Percentiles rank a stretch among this genome's conserved stretches.
phyloP scores from a whole-genome alignment of 2,888 invertebrate genomes.

The Galerucella pusilla region DNA sequence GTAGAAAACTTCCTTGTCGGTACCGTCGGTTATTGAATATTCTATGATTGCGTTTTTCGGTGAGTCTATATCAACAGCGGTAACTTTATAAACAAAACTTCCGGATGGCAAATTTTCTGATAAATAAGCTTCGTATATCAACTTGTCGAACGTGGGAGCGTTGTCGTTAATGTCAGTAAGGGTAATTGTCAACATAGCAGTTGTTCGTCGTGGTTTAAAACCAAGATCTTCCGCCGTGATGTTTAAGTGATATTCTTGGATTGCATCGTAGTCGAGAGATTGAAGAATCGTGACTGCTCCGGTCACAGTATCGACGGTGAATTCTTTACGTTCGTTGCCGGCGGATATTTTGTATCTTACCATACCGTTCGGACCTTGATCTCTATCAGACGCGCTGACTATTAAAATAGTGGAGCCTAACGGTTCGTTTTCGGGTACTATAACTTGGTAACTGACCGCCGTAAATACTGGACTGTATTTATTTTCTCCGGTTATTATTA shows the following conservation, averaged over 20 bases:
- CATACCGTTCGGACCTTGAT: constrained; percentile 91
- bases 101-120: constrained; percentile 85
- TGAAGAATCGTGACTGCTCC: constrained; percentile 85
- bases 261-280: constrained; percentile 86
- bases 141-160: constrained; percentile 85
- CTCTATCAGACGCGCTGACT: constrained; percentile 86
- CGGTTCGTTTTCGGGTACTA: constrained; percentile 91
- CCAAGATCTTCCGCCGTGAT: constrained; percentile 90
- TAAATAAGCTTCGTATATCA: constrained; percentile 80
- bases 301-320: constrained; percentile 79
- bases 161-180: constrained; percentile 95
- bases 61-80: constrained; percentile 87
- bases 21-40: constrained; percentile 83
- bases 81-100: constrained; percentile 78
- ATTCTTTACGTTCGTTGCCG: constrained; percentile 84
- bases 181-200: constrained; percentile 85
- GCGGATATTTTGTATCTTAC: constrained; percentile 85
- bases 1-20: constrained; percentile 76
- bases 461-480: constrained; percentile 83
- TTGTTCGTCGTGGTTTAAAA: constrained; percentile 80
- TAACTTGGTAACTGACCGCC: constrained; percentile 86
- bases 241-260: constrained; percentile 86
- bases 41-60: constrained; percentile 87
- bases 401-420: constrained; percentile 86
- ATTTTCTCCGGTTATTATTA: constrained; percentile 90